Conservation (phyloP, 2,888 invertebrate species). For the Aelia acuminata region DNA sequence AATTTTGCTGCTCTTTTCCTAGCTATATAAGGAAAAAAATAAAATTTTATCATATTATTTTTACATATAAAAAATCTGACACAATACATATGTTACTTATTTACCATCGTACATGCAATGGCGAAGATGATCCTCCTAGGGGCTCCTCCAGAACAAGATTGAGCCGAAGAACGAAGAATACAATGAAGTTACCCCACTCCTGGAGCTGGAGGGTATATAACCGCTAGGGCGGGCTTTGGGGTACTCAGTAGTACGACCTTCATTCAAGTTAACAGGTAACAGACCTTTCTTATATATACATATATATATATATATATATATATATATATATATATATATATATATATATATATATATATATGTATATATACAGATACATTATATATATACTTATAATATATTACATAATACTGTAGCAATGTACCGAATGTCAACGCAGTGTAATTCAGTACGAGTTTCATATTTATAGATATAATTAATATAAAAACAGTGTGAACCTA, state of each 20-base stretch:
- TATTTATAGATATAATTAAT: not conserved
- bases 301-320: too few species aligned
- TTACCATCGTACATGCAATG: not conserved
- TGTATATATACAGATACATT: too few species aligned
- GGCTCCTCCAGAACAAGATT: slow-evolving; percentile 5
- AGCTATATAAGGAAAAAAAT: too few species aligned
- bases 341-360: too few species aligned
- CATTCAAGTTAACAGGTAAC: not conserved
- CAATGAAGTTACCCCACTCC: not conserved
- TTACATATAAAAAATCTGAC: not conserved
- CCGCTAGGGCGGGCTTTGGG: not conserved
- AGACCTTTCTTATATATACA: not conserved
- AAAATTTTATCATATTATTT: too few species aligned
- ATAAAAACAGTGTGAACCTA: not conserved
- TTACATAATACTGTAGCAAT: not conserved
- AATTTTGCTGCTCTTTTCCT: too few species aligned
- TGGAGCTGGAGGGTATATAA: not conserved
- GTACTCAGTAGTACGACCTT: slow-evolving; percentile 22
- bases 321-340: too few species aligned
- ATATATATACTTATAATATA: not conserved
- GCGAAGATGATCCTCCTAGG: slow-evolving; percentile 1
- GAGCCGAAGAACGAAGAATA: slow-evolving; percentile 20
- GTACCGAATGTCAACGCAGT: not conserved
- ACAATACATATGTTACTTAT: not conserved
- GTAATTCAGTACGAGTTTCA: not conserved